phyloP scores from a whole-genome alignment of 2,797 vertebrate species.

The Poecile montanus region DNA sequence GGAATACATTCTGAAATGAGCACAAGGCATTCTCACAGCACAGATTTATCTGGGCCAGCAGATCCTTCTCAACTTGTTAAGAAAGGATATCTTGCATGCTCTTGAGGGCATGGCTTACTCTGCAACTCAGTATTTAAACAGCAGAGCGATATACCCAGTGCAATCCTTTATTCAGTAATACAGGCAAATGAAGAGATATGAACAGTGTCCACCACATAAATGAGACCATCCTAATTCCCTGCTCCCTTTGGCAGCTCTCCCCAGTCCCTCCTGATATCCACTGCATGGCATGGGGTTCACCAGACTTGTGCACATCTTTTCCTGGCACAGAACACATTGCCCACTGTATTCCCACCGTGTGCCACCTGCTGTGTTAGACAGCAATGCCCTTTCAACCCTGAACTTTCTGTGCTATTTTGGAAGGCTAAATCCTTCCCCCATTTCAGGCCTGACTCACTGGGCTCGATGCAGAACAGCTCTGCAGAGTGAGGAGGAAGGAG shows the following conservation, averaged over 20 bases:
- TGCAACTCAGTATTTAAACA: constrained; percentile 35
- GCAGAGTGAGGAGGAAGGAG: not conserved
- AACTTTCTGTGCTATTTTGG: not conserved
- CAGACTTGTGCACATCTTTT: not conserved
- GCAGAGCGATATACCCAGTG: not conserved
- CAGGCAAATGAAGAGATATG: constrained; percentile 9
- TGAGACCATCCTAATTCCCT: not conserved
- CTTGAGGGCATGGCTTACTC: constrained; percentile 48
- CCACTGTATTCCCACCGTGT: not conserved
- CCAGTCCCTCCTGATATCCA: not conserved
- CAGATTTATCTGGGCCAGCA: constrained; percentile 71
- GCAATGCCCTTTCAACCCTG: not conserved
- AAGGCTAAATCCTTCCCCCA: not conserved
- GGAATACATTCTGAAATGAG: constrained; percentile 71
- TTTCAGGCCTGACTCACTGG: not conserved
- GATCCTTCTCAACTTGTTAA: constrained; percentile 55
- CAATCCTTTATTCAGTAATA: not conserved
- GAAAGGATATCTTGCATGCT: constrained; percentile 19
- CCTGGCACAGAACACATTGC: not conserved
- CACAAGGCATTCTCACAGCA: constrained; percentile 50
- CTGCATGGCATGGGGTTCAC: not conserved
- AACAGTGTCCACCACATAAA: not conserved
- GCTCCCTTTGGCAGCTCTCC: not conserved
- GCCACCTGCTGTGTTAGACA: not conserved
- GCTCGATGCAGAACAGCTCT: not conserved